A percentile compares a stretch with the other conserved stretches of the same genome.
Conservation (phyloP, 1,140 invertebrate genomes). For the Spodoptera frugiperda region DNA sequence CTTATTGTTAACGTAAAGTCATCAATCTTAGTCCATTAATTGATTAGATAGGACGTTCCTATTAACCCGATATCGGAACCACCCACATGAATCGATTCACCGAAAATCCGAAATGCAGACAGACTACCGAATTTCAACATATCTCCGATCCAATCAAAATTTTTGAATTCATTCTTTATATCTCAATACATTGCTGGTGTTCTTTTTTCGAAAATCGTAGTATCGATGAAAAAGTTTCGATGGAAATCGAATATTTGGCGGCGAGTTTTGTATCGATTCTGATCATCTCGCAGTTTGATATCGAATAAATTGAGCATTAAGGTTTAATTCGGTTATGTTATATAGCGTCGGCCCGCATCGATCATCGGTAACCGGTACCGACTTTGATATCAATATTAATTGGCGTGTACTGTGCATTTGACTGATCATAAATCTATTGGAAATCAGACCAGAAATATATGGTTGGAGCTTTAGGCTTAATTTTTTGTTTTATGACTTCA, state of each 20-base stretch:
- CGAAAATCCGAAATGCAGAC: conserved; percentile 30
- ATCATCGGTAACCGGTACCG: conserved; percentile 58
- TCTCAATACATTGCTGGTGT: conserved; percentile 8
- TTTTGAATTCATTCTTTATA: background rate
- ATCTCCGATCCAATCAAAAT: conserved; percentile 4
- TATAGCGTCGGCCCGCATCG: conserved; percentile 57
- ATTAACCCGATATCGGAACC: conserved; percentile 62
- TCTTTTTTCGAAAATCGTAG: conserved; percentile 11
- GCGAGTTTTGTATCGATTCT: conserved; percentile 12
- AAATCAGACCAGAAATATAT: conserved; percentile 6
- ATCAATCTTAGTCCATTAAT: conserved; percentile 76
- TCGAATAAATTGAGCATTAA: conserved; percentile 47
- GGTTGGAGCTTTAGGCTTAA: background rate
- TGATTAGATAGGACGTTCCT: conserved; percentile 71
- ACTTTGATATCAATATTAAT: conserved; percentile 65
- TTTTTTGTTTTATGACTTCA: background rate
- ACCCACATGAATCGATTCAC: conserved; percentile 57
- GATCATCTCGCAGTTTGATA: conserved; percentile 22
- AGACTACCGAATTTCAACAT: conserved; percentile 32
- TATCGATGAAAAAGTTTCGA: conserved; percentile 8
- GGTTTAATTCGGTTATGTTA: conserved; percentile 56
- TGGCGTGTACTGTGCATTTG: conserved; percentile 48
- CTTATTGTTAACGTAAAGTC: conserved; percentile 62
- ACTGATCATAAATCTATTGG: conserved; percentile 53
- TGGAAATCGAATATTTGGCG: conserved; percentile 15